Evolutionary conservation across 1,140 invertebrate species (phyloP).

Genomic region (Drosophila kanapiae): DNA sequence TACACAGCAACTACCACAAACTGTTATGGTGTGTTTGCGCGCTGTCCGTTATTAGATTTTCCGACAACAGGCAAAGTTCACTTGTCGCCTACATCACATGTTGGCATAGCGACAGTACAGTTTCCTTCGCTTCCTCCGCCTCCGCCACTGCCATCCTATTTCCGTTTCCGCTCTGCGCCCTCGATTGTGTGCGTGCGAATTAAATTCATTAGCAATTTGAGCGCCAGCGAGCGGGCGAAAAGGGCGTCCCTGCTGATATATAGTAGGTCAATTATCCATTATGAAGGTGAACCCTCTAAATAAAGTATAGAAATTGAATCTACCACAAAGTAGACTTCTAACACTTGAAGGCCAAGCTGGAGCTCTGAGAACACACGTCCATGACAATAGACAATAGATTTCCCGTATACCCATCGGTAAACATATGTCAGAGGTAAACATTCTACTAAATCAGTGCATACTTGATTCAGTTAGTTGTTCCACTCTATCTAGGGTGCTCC

Average conservation of each 20-base stretch:
- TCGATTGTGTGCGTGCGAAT: constrained; percentile 21
- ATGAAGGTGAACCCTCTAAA: not conserved
- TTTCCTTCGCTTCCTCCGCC: constrained; percentile 8
- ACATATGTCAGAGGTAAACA: not conserved
- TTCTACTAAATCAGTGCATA: not conserved
- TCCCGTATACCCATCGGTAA: constrained; percentile 9
- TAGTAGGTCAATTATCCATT: not conserved
- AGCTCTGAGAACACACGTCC: not conserved
- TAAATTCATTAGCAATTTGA: constrained; percentile 58
- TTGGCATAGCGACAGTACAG: constrained; percentile 29
- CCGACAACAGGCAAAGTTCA: constrained; percentile 69
- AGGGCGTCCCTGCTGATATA: constrained; percentile 19
- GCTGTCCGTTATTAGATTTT: constrained; percentile 73
- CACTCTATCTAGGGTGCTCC: no score
- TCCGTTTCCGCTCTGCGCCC: not conserved
- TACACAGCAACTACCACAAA: constrained; percentile 38
- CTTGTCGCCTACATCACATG: constrained; percentile 53
- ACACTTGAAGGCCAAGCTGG: constrained; percentile 8
- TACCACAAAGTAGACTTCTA: not conserved
- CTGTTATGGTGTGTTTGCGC: constrained; percentile 66
- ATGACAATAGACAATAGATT: constrained; percentile 12
- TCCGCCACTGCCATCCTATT: not conserved
- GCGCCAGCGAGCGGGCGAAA: constrained; percentile 22
- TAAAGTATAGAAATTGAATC: not conserved
- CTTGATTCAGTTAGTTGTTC: not conserved